phyloP scores from a whole-genome alignment of 2,113 vertebrate genomes.

The Pitta sordida region DNA sequence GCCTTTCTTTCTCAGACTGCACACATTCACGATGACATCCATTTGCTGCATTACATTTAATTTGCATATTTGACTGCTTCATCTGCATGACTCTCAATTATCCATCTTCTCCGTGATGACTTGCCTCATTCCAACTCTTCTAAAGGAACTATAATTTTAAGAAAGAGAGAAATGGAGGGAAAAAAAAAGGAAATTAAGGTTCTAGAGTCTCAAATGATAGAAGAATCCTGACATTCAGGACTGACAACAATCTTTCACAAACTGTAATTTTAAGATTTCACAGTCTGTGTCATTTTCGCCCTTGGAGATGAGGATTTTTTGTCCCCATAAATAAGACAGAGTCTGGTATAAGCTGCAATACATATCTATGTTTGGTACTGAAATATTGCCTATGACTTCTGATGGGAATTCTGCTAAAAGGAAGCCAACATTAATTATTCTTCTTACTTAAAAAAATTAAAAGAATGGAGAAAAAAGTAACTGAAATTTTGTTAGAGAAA shows the following conservation, averaged over 20 bases:
- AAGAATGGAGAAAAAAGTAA: neutral
- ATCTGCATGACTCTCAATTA: constrained; percentile 21
- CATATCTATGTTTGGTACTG: neutral
- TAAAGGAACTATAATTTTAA: neutral
- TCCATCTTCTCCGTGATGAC: neutral
- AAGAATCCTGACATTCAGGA: neutral
- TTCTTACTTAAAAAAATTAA: neutral
- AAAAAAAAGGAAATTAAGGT: neutral
- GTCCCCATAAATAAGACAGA: neutral
- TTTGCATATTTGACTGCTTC: constrained; percentile 43
- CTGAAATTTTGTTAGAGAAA: neutral
- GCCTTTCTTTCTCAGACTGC: neutral
- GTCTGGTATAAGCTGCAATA: neutral
- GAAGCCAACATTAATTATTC: neutral
- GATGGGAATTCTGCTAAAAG: neutral
- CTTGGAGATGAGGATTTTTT: neutral
- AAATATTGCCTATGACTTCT: neutral
- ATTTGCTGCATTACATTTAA: neutral
- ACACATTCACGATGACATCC: neutral
- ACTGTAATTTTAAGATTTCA: neutral
- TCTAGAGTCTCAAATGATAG: neutral
- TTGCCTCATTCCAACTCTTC: neutral
- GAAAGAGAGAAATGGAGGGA: neutral
- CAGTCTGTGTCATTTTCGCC: neutral
- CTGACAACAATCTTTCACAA: neutral